Percentiles rank a stretch among this genome's conserved stretches.
These are phyloP conservation scores for Atherinomorus stipes DNA, from an alignment of 2,113 vertebrate species.

Conservation along the genomic window DNA sequence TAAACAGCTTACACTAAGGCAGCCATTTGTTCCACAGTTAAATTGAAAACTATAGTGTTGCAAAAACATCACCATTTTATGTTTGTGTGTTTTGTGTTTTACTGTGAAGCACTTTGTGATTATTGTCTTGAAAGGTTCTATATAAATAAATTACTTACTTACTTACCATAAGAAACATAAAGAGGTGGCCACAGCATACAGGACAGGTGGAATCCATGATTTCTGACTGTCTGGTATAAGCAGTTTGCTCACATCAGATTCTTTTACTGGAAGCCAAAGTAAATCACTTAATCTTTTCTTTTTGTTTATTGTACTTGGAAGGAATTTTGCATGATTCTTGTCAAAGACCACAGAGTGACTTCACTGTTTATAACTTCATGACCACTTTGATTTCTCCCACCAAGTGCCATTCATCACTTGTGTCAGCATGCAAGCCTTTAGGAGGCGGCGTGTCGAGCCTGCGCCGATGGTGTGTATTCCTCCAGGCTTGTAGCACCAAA, in stretches of 20 bases:
- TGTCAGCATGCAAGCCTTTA: constrained; percentile 35
- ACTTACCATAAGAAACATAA: too few relatives aligned
- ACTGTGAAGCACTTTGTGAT: too few relatives aligned
- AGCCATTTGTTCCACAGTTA: neutral
- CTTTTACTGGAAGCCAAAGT: neutral
- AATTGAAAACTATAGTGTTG: too few relatives aligned
- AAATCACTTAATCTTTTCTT: neutral
- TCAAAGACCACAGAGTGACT: neutral
- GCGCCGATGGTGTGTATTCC: constrained; percentile 37
- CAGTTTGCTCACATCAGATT: neutral
- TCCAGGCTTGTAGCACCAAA: constrained; percentile 47
- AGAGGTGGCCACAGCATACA: neutral
- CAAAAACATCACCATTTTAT: too few relatives aligned
- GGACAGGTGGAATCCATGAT: constrained; percentile 1
- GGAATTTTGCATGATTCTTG: constrained; percentile 4
- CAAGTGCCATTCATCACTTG: constrained; percentile 44
- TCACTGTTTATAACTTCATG: constrained; percentile 33
- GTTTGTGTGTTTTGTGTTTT: too few relatives aligned
- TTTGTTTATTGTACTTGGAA: constrained; percentile 7
- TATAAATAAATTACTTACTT: too few relatives aligned
- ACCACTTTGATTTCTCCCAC: constrained; percentile 20
- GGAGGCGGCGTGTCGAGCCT: constrained; percentile 32
- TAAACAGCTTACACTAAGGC: neutral
- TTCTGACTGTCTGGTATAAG: neutral
- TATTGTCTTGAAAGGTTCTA: too few relatives aligned